phyloP scores from a whole-genome alignment of 53 echinoderm and acorn worm species.

The Paracentrotus lividus region DNA sequence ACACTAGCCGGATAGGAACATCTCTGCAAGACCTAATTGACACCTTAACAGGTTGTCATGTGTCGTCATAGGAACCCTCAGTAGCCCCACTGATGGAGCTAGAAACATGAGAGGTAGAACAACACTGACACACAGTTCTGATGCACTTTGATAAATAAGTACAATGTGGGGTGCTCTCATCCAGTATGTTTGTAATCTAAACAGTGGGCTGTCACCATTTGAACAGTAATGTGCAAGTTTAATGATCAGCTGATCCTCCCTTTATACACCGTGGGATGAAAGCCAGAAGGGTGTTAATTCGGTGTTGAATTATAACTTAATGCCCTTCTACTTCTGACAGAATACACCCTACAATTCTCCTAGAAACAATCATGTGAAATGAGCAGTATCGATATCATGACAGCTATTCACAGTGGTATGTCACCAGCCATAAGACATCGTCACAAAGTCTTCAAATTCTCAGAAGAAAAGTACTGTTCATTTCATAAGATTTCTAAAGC shows the following conservation, averaged over 20 bases:
- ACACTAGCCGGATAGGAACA: constrained; percentile 39
- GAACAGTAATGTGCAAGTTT: constrained; percentile 41
- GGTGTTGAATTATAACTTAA: no score
- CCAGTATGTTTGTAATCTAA: constrained; percentile 43
- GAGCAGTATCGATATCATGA: no score
- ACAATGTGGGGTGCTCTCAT: constrained; percentile 51
- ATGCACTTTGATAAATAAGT: constrained; percentile 46
- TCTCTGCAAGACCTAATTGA: constrained; percentile 65
- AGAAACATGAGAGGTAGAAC: constrained; percentile 62
- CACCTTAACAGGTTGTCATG: constrained; percentile 67
- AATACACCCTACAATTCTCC: no score
- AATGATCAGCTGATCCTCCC: constrained; percentile 42
- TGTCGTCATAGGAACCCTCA: constrained; percentile 49
- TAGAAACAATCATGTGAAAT: no score
- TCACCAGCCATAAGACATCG: no score
- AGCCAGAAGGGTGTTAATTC: no score
- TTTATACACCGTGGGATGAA: neutral
- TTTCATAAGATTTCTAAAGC: no score
- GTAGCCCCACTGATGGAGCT: constrained; percentile 19
- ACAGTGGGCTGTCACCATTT: constrained; percentile 44
- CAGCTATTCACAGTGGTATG: no score
- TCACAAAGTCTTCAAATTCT: no score
- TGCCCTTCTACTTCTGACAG: no score
- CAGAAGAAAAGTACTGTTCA: no score
- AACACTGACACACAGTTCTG: constrained; percentile 55